Evolutionary conservation across 1,140 invertebrate genomes (phyloP).

Genomic region (Charaxes varanes): DNA sequence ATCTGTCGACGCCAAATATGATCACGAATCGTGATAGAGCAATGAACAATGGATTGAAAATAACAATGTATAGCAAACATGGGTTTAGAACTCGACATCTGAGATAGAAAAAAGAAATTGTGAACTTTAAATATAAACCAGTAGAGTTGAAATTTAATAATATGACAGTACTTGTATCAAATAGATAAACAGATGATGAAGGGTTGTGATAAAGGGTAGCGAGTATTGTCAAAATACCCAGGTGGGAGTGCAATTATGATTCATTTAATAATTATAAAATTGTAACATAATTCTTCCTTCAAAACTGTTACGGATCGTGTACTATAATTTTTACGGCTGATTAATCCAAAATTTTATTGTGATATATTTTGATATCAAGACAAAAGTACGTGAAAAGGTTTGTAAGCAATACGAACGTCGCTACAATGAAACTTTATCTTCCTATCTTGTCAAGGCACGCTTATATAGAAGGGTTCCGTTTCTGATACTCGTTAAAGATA

Average conservation of each 20-base stretch:
- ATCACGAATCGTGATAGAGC: constrained; percentile 38
- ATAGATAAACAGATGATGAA: constrained; percentile 31
- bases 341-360: no score
- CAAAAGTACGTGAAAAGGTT: no score
- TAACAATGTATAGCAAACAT: constrained; percentile 26
- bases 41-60: constrained; percentile 18
- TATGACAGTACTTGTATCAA: neutral
- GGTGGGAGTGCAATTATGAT: constrained; percentile 32
- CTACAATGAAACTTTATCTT: no score
- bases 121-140: neutral
- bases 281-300: constrained; percentile 6
- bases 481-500: no score
- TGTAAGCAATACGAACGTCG: no score
- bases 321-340: no score
- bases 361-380: no score
- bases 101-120: neutral
- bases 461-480: no score
- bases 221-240: constrained; percentile 27
- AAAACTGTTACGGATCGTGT: neutral
- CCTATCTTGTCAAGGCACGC: no score
- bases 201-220: constrained; percentile 13
- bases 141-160: neutral
- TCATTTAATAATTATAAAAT: constrained; percentile 28
- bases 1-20: constrained; percentile 44
- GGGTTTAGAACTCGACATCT: no score